Evolutionary conservation across 2,888 invertebrate species (phyloP).

Genomic region (Lagria hirta): DNA sequence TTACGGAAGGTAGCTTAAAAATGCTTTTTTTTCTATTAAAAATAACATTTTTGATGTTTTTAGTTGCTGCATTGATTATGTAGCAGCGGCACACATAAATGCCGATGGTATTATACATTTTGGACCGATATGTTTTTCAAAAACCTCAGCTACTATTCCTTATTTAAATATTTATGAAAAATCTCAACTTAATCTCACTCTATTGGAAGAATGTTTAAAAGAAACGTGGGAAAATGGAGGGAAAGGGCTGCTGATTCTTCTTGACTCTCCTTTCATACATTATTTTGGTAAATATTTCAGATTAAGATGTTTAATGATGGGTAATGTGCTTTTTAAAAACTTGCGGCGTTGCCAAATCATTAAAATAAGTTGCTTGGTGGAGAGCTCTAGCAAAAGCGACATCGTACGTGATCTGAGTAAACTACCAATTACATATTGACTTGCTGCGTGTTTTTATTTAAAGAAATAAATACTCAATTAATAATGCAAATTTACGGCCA

Average conservation of each 20-base stretch:
- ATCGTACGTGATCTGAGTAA: too few relatives aligned
- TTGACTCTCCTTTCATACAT: conserved; percentile 69
- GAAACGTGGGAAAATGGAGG: conserved; percentile 48
- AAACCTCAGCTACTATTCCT: conserved; percentile 68
- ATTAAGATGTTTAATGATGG: too few relatives aligned
- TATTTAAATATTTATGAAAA: conserved; percentile 74
- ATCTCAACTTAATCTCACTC: conserved; percentile 56
- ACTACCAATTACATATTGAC: too few relatives aligned
- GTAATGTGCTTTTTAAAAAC: too few relatives aligned
- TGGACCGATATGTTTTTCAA: conserved; percentile 85
- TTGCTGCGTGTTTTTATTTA: too few relatives aligned
- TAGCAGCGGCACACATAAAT: conserved; percentile 84
- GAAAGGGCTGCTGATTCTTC: conserved; percentile 60
- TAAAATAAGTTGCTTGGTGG: too few relatives aligned
- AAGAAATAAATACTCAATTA: too few relatives aligned
- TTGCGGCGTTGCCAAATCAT: too few relatives aligned
- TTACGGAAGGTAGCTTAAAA: conserved; percentile 72
- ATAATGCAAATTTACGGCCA: conserved; percentile 57
- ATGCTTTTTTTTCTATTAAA: too few relatives aligned
- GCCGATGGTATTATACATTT: conserved; percentile 89
- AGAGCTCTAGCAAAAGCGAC: too few relatives aligned
- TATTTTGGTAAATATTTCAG: too few relatives aligned
- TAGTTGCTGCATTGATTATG: conserved; percentile 88
- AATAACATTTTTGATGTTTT: too few relatives aligned
- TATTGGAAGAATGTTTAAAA: conserved; percentile 47